Base-by-base conservation (phyloP, 2,113 vertebrate species). In the Nymphicus hollandicus region DNA sequence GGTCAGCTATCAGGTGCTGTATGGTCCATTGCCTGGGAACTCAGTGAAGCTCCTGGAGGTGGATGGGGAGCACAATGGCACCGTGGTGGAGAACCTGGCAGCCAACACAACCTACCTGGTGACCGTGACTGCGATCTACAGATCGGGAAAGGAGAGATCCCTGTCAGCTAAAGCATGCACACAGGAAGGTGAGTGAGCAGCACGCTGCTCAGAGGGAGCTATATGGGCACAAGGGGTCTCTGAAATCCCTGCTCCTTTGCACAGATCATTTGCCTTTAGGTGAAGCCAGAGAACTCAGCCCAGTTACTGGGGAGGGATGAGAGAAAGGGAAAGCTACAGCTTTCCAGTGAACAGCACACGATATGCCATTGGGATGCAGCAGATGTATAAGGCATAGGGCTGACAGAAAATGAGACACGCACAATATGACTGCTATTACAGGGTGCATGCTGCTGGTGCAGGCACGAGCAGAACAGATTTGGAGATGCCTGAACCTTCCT, bases 81-180 rank as follows among this genome's bases (percentile, higher is more conserved):
- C 99, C 1, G 63, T 98, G 31, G 96, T 99, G 95, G 97, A 98
- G 52, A 97, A 98, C 29, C 98, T 99, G 93, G 96, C 98, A 22
- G 98, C 99, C 4, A 98, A 98, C 81, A 99, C 98, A 24, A 98
- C 98, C 73, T 99, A 99, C 91, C 92, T 99, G 95, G 98, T 99
- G 91, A 99, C 99, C 1, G 98, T 99, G 53, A 98, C 97, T 0
- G 99, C 99, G 1, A 58, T 96, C 60, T 98, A 99, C 49, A 91
- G 94, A 13, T 99, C 98, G 0, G 99, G 99, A 47, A 98, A 94
- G 72, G 98, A 99, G 97, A 98, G 96, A 65, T 98, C 99, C 11
- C 98, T 99, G 94, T 99, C 99, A 0, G 98, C 99, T 49, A 99
- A 98, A 92, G 98, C 98, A 7, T 99, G 99, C 94, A 99, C 99